These are phyloP conservation scores for Hirtodrosophila histrioides DNA, from an alignment of 2,888 invertebrate species.

Conservation along the genomic window DNA sequence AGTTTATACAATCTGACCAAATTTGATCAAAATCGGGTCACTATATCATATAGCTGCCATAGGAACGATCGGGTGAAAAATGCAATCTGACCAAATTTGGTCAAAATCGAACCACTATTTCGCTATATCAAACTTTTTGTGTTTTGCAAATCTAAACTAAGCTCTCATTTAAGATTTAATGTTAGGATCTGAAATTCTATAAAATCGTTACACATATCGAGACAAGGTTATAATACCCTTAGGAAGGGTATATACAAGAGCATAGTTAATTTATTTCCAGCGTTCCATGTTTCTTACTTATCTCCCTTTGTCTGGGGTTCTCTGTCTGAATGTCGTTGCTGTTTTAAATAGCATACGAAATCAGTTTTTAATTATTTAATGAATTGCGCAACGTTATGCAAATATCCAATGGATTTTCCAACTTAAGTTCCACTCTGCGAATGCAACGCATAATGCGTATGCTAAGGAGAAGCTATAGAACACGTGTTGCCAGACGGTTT, in stretches of 20 bases:
- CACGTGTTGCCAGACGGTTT: slow-evolving; percentile 7
- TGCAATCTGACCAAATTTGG: too few species aligned
- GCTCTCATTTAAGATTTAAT: too few species aligned
- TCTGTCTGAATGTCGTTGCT: slow-evolving; percentile 26
- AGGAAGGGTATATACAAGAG: slow-evolving; percentile 34
- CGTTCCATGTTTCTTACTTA: slow-evolving; percentile 39
- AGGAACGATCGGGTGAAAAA: too few species aligned
- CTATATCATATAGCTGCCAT: too few species aligned
- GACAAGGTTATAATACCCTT: background rate
- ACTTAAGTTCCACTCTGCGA: slow-evolving; percentile 6
- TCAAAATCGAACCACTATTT: too few species aligned
- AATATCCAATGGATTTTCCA: slow-evolving; percentile 34
- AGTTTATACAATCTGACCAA: too few species aligned
- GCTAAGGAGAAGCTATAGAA: background rate
- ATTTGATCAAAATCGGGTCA: too few species aligned
- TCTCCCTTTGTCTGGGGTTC: slow-evolving; percentile 34
- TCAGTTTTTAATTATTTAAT: slow-evolving; percentile 73
- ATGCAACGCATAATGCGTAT: slow-evolving; percentile 3
- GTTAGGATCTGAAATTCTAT: too few species aligned
- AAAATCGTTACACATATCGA: background rate
- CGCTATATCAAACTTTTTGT: too few species aligned
- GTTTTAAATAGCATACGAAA: slow-evolving; percentile 54
- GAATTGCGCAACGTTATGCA: slow-evolving; percentile 68
- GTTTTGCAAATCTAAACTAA: too few species aligned
- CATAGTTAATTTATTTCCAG: slow-evolving; percentile 59